Percentiles rank a stretch among this genome's conserved stretches.
phyloP scores from a whole-genome alignment of 2,113 vertebrate species.

The Caracal caracal region DNA sequence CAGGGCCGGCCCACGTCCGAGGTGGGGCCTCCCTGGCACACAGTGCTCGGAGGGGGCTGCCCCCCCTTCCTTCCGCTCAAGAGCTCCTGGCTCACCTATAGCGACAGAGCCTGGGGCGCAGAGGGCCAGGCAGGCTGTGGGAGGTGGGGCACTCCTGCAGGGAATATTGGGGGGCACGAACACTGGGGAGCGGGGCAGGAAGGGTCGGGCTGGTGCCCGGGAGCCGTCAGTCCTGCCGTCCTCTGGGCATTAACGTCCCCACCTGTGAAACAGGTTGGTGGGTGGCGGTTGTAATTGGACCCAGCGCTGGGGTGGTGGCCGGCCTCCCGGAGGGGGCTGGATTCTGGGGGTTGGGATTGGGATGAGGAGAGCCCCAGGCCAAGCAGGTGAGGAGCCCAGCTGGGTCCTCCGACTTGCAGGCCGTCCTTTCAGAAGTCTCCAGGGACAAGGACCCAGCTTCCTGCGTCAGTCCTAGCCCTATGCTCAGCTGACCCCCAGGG shows the following conservation, averaged over 20 bases:
- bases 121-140: neutral
- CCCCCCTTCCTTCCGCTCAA: neutral
- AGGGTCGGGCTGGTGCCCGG: neutral
- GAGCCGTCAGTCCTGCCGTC: accelerated
- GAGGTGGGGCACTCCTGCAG: accelerated
- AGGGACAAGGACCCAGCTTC: neutral
- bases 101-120: accelerated
- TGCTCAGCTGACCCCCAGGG: neutral
- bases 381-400: accelerated
- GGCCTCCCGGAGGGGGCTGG: neutral
- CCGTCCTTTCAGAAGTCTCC: neutral
- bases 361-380: neutral
- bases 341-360: neutral
- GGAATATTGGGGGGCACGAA: accelerated
- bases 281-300: neutral
- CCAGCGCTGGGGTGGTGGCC: accelerated
- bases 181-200: neutral
- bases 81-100: accelerated
- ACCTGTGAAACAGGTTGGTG: neutral
- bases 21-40: accelerated
- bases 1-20: neutral
- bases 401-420: neutral
- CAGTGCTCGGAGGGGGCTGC: neutral
- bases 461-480: accelerated
- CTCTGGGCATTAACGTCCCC: neutral